These are phyloP conservation scores for Globicephala melas DNA, from an alignment of 2,113 vertebrate genomes.

Conservation along the genomic window DNA sequence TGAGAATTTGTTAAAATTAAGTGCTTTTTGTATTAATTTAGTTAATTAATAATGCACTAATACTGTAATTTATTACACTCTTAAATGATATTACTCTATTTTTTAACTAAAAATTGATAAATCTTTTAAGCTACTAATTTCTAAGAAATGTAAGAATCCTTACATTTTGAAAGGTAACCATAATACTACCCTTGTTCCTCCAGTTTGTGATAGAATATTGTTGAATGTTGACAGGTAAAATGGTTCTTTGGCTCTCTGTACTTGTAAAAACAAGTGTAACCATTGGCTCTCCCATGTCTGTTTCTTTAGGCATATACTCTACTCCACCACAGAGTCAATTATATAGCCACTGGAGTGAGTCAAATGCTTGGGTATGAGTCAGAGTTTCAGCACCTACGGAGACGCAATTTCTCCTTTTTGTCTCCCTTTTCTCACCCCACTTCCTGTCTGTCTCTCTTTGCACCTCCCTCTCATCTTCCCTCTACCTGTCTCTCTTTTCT, in stretches of 20 bases:
- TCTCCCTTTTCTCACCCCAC: not conserved
- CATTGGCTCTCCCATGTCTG: not conserved
- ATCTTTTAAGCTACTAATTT: not conserved
- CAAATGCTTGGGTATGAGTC: not conserved
- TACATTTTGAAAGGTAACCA: not conserved
- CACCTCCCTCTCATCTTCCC: not conserved
- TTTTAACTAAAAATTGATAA: conserved; percentile 2
- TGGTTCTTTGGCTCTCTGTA: not conserved
- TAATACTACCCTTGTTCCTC: not conserved
- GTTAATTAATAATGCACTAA: not conserved
- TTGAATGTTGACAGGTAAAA: not conserved
- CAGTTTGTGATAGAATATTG: not conserved
- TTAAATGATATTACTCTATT: not conserved
- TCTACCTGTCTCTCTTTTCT: not conserved
- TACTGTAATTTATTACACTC: not conserved
- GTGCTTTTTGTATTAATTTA: not conserved
- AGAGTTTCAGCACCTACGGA: not conserved
- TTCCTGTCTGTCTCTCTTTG: not conserved
- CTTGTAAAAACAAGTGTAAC: not conserved
- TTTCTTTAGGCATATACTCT: not conserved
- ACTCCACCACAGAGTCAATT: not conserved
- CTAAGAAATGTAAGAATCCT: not conserved
- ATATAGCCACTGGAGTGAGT: not conserved
- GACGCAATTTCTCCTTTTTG: not conserved
- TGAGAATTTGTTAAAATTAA: not conserved